Base-by-base conservation (phyloP, 1,140 invertebrate species). In the Globodera rostochiensis region DNA sequence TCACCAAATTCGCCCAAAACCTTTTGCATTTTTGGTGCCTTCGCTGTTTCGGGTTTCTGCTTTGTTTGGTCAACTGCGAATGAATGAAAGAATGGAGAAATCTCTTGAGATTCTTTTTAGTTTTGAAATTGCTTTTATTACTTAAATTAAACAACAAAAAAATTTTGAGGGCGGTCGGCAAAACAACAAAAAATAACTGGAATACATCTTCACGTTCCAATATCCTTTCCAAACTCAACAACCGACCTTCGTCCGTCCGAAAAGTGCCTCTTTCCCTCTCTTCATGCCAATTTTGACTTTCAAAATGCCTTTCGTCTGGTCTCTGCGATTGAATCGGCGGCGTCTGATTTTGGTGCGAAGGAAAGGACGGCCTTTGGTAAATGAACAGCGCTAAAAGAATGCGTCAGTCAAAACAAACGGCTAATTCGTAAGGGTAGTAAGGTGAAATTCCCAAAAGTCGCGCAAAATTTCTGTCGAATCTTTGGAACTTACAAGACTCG, bases 301-400 rank as follows among this genome's bases (percentile, higher is more conserved):
- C 81, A 6, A 21, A 50, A 47, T 78, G 13, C 21, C 13, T 67
- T 25, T 36, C 46, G 50, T 84, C 47, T 36, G 49, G 36, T 81
- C 64, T 19, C 13, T 13, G 67, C 25, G 60, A 45, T 36, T 60
- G 81, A 53, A 11, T 84, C 25, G 47, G 82, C 81, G 9, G 82
- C 81, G 9, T 9, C 73, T 49, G 60, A 21, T 79, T 80, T 80
- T 45, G 13, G 15, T 80, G 80, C 46, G 19, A 69, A 25, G 25
- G 46, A n/a, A 47, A 19, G 3, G 7, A 6, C 4, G 21, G n/a
- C 13, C 77, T 25, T 46, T 83, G 82, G 47, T 83, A 81, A 47
- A 83, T 69, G 57, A 83, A 80, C 45, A 8, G 36, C 45, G 74
- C 70, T 79, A 76, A 73, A 83, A 45, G 46, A 82, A 79, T 36